A percentile compares a stretch with the other conserved stretches of the same genome.
Evolutionary conservation across 2,113 vertebrate genomes (phyloP).

Genomic region (Cervus canadensis): DNA sequence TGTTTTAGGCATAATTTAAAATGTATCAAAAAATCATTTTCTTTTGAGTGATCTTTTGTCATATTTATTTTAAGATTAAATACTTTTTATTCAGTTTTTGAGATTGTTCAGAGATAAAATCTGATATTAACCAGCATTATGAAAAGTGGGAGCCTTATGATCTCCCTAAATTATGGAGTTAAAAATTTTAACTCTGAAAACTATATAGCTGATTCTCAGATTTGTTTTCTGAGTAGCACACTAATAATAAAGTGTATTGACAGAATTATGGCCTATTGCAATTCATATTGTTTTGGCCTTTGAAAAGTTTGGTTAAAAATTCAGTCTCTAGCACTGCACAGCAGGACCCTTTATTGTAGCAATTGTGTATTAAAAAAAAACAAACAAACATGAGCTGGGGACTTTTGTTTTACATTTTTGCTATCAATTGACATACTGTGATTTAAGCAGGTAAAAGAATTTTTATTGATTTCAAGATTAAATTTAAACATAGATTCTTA

Average conservation of each 20-base stretch:
- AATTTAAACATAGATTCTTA: conserved; percentile 65
- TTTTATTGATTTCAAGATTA: conserved; percentile 56
- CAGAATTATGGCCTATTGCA: conserved; percentile 50
- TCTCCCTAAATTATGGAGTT: neutral
- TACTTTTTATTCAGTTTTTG: neutral
- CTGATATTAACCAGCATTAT: neutral
- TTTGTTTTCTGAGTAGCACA: conserved; percentile 59
- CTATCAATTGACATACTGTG: conserved; percentile 62
- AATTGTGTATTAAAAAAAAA: neutral
- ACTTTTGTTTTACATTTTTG: conserved; percentile 43
- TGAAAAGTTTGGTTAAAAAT: conserved; percentile 67
- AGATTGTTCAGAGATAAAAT: conserved; percentile 34
- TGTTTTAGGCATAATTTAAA: conserved; percentile 10
- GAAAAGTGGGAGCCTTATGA: neutral
- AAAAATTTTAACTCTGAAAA: conserved; percentile 22
- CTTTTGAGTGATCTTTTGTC: neutral
- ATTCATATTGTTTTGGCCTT: conserved; percentile 63
- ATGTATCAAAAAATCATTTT: neutral
- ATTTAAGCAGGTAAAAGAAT: conserved; percentile 67
- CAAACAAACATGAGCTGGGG: neutral
- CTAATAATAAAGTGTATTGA: conserved; percentile 65
- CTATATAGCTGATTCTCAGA: neutral
- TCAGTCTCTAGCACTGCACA: conserved; percentile 23
- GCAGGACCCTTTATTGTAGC: conserved; percentile 41
- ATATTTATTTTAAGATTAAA: neutral